phyloP scores from a whole-genome alignment of 2,113 vertebrate species.

The Hypocryptadius cinnamomeus region DNA sequence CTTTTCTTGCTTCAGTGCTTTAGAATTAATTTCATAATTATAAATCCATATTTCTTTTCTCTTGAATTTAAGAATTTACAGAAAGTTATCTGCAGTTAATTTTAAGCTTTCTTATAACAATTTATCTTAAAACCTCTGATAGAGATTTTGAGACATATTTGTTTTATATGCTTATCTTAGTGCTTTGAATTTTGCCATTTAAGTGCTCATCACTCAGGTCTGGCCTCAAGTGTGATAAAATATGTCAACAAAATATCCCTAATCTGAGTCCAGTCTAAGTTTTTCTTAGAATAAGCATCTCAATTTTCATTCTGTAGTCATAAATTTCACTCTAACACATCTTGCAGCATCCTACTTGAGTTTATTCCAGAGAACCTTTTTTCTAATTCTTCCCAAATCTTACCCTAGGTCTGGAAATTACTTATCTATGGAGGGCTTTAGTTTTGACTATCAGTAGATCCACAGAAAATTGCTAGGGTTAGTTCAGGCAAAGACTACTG shows the following conservation, averaged over 20 bases:
- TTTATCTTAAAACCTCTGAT: background rate
- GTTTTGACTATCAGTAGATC: background rate
- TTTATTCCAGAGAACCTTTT: background rate
- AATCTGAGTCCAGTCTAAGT: background rate
- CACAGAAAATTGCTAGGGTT: background rate
- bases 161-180: background rate
- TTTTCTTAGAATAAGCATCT: background rate
- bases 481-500: background rate
- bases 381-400: background rate
- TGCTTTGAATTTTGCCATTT: background rate
- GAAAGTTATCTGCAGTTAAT: background rate
- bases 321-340: background rate
- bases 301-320: background rate
- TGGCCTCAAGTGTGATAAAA: background rate
- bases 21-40: background rate
- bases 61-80: background rate
- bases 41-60: rapidly evolving
- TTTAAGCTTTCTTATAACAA: background rate
- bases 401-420: background rate
- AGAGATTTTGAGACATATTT: background rate
- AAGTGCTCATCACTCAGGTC: background rate
- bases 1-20: background rate
- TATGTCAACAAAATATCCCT: background rate
- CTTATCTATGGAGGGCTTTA: background rate
- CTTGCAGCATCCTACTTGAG: background rate